Base-by-base conservation (phyloP, 2,113 vertebrate species). In the Zingel zingel region DNA sequence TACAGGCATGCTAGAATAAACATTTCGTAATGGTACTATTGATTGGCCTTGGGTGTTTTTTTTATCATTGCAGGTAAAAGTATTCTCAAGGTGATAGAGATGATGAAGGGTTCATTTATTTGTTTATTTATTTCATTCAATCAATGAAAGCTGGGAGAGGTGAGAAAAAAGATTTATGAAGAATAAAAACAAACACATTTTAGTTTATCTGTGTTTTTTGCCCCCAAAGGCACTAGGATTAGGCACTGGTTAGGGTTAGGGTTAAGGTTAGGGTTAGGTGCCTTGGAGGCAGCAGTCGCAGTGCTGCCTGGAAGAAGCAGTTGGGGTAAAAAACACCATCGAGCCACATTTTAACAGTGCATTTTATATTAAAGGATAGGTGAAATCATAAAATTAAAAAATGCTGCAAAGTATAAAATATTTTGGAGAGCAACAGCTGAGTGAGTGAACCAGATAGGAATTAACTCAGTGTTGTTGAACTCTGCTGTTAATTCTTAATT, bases 1-100 rank as follows among this genome's bases (percentile, higher is more conserved):
- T 12, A 80, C 70, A 80, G 62, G n/a, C 70, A 70, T 73, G 75
- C 80, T 36, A 73, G 66, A 88, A 89, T 88, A 91, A 82, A 89
- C 75, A 90, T 87, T 90, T 89, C 79, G 84, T 90, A 85, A 93
- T 86, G 69, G 68, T 71, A 73, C 18, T 90, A 93, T 93, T 74
- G 86, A 92, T 92, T 87, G 83, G 48, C 69, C 16, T 21, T 21
- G 14, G 77, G 69, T 88, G 70, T 78, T 21, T 71, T 74, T 43
- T 33, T 74, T 30, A 70, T 66, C 57, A 75, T 57, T 74, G 73
- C 74, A 76, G 79, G 75, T 82, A 54, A 57, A 79, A 54, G 72
- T 59, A 77, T 89, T 88, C 83, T 89, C 84, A 89, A 85, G 83
- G 81, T 88, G 85, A 91, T 62, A 30, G 57, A 62, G 53, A 74